These are phyloP conservation scores for Drosophila azteca DNA, from an alignment of 1,140 invertebrate species.

Conservation along the genomic window DNA sequence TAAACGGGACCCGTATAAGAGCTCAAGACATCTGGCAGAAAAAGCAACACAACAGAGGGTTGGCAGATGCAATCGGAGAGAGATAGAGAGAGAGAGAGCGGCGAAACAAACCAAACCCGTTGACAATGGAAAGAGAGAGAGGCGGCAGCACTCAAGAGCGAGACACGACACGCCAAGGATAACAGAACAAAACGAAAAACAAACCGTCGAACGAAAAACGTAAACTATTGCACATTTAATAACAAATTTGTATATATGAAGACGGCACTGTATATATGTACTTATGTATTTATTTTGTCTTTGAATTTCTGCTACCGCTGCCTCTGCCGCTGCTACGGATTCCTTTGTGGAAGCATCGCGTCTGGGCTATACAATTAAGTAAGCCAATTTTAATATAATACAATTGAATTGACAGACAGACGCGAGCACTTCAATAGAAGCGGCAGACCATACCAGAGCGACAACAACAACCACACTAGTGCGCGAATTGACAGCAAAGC, in stretches of 20 bases:
- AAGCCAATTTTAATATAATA: constrained; percentile 64
- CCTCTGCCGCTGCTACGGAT: neutral
- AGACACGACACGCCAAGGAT: constrained; percentile 27
- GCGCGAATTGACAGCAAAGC: constrained; percentile 26
- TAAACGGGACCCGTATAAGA: too few relatives aligned
- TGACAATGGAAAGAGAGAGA: neutral
- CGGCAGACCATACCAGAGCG: constrained; percentile 14
- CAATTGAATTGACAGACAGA: constrained; percentile 67
- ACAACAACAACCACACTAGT: constrained; percentile 12
- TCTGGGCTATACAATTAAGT: constrained; percentile 57
- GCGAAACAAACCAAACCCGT: neutral
- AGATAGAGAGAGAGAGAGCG: constrained; percentile 1
- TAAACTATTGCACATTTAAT: neutral
- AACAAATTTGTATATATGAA: neutral
- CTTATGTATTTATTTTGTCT: constrained; percentile 10
- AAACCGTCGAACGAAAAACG: neutral
- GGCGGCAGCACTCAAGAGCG: neutral
- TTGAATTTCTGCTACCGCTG: constrained; percentile 1
- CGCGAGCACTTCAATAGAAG: constrained; percentile 22
- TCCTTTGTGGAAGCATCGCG: too few relatives aligned
- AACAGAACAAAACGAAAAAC: constrained; percentile 3
- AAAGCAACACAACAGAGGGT: constrained; percentile 29
- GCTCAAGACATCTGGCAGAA: constrained; percentile 27
- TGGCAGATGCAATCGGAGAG: constrained; percentile 15
- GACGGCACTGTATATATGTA: constrained; percentile 1